A percentile compares a stretch with the other conserved stretches of the same genome.
These are phyloP conservation scores for Sterrhoptilus dennistouni DNA, from an alignment of 2,113 vertebrate species.

Conservation along the genomic window DNA sequence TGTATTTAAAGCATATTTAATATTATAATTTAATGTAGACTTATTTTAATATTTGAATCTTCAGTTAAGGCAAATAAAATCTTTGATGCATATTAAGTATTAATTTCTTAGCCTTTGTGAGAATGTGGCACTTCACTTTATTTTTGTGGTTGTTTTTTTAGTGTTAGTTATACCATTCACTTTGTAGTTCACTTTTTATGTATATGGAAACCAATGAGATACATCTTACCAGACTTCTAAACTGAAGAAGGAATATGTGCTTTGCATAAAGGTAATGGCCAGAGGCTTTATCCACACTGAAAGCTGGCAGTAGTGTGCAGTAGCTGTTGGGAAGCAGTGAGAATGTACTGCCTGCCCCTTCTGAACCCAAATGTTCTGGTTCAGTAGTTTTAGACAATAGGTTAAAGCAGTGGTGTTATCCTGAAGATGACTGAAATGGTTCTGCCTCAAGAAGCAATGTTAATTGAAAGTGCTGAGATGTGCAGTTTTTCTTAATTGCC, in stretches of 20 bases:
- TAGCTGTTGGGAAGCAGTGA: not conserved
- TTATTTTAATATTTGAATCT: slow-evolving; percentile 66
- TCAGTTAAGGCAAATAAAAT: slow-evolving; percentile 60
- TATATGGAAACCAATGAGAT: not conserved
- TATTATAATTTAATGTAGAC: slow-evolving; percentile 78
- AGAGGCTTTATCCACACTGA: not conserved
- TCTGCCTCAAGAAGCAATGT: not conserved
- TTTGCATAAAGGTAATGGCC: not conserved
- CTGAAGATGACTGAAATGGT: not conserved
- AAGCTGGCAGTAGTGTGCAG: not conserved
- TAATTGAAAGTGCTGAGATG: not conserved
- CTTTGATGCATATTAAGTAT: slow-evolving; percentile 37
- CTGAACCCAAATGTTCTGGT: not conserved
- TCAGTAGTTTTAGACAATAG: not conserved
- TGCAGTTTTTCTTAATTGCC: not conserved
- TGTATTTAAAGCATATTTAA: slow-evolving; percentile 73
- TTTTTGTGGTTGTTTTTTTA: not conserved
- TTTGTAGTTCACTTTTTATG: not conserved
- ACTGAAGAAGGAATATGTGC: not conserved
- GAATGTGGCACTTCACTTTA: not conserved
- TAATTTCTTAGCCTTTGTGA: slow-evolving; percentile 6
- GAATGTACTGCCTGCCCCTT: not conserved
- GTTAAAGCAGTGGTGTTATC: not conserved
- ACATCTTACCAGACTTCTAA: not conserved
- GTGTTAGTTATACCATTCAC: not conserved